phyloP scores from a whole-genome alignment of 2,888 invertebrate genomes.

The Lithophane socia region DNA sequence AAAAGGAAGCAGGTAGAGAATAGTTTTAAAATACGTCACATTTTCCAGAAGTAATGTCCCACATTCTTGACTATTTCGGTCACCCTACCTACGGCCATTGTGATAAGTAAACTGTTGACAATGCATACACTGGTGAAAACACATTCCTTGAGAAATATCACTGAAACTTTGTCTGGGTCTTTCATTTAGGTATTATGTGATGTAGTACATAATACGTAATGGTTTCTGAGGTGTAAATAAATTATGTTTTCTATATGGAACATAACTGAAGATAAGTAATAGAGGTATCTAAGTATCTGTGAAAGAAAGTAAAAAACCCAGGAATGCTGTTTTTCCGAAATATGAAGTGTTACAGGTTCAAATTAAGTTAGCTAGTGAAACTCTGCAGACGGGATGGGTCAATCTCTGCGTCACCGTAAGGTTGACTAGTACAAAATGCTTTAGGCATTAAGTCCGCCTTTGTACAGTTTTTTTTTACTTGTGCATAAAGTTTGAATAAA shows the following conservation, averaged over 20 bases:
- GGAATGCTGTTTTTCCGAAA: neutral
- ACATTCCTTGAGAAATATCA: constrained; percentile 25
- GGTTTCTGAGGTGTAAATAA: neutral
- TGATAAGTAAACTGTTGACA: constrained; percentile 54
- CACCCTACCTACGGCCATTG: constrained; percentile 4
- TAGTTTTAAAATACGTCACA: no score
- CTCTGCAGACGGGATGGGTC: no score
- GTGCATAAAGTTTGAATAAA: no score
- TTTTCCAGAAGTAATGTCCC: neutral
- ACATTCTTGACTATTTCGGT: neutral
- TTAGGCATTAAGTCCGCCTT: no score
- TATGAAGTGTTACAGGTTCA: no score
- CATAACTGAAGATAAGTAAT: no score
- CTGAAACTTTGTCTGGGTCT: neutral
- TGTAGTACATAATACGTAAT: neutral
- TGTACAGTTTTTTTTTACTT: no score
- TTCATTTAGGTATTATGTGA: neutral
- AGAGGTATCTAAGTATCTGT: no score
- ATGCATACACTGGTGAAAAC: constrained; percentile 43
- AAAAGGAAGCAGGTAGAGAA: no score
- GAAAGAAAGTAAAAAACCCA: neutral
- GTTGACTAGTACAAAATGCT: no score
- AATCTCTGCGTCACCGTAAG: no score
- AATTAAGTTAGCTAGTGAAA: no score
- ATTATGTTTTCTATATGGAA: neutral